A percentile compares a stretch with the other conserved stretches of the same genome.
Evolutionary conservation across 2,888 invertebrate genomes (phyloP).

Genomic region (Alsophila aescularia): DNA sequence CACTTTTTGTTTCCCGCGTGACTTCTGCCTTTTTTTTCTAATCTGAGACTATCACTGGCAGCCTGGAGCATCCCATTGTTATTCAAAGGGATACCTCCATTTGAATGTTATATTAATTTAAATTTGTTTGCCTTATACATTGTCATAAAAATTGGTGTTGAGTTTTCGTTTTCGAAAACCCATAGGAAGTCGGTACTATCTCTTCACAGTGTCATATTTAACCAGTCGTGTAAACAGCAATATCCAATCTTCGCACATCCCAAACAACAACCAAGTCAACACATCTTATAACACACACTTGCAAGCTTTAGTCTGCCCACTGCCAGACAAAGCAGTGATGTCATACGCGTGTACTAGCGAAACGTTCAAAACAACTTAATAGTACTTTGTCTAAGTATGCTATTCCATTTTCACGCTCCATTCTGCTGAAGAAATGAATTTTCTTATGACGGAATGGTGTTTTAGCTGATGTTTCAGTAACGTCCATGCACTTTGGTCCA

Average conservation of each 20-base stretch:
- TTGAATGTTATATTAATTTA: no score
- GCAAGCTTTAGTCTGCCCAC: slow-evolving; percentile 76
- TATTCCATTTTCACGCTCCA: not conserved
- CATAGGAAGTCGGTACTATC: no score
- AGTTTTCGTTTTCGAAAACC: no score
- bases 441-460: not conserved
- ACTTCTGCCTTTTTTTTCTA: no score
- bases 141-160: no score
- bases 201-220: no score
- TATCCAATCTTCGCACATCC: slow-evolving; percentile 33
- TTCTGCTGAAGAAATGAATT: not conserved
- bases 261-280: slow-evolving; percentile 44
- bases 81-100: no score
- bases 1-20: no score
- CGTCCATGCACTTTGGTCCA: not conserved
- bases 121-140: no score
- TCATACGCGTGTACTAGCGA: slow-evolving; percentile 54
- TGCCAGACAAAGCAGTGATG: slow-evolving; percentile 76
- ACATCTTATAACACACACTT: slow-evolving; percentile 51
- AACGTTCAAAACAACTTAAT: not conserved
- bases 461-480: not conserved
- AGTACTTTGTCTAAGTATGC: slow-evolving; percentile 2
- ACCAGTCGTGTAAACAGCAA: no score
- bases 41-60: no score
- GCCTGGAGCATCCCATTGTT: no score